Base-by-base conservation (phyloP, 1,140 invertebrate genomes). In the Helicoverpa armigera region DNA sequence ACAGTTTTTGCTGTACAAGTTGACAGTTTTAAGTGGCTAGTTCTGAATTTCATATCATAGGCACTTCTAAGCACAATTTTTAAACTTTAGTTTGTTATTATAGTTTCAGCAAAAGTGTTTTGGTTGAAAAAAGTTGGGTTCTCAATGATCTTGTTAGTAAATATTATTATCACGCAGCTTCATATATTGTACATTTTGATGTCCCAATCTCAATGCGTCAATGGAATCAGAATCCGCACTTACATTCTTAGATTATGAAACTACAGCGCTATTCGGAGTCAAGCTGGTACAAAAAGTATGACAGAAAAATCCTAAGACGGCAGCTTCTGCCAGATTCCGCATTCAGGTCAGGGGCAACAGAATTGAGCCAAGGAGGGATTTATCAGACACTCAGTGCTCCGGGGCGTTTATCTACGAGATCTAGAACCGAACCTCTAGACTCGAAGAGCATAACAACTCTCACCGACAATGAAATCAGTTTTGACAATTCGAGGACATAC, bases 281-380 rank as follows among this genome's bases (percentile, higher is more conserved):
- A 48, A 18, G 35, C 65, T 50, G 50, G 16, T 50, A 18, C 10
- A 73, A 73, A 35, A 58, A 73, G n/a, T 35, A 9, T 72, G 23
- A 12, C n/a, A 53, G 31, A 73, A 35, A 48, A 63, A 63, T 51
- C 18, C 23, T 5, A 73, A 35, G 51, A 7, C 2, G 35, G 51
- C 51, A 43, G 18, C 73, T n/a, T 48, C 13, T 48, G 31, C 72
- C 58, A 76, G 56, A 76, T 76, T 76, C 56, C 73, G 73, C 43
- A 76, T 61, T 76, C 73, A 61, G 56, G 58, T 61, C 73, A 76
- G 73, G 73, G 73, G 16, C 58, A 23, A 63, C 13, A 63, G 58
- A 63, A 13, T 16, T 18, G 73, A 76, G 73, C 56, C 73, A 76
- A 63, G 73, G 43, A 76, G 58, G 73, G 58, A 76, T 61, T 76